Evolutionary conservation across 2,113 vertebrate species (phyloP).

Genomic region (Silurus asotus): DNA sequence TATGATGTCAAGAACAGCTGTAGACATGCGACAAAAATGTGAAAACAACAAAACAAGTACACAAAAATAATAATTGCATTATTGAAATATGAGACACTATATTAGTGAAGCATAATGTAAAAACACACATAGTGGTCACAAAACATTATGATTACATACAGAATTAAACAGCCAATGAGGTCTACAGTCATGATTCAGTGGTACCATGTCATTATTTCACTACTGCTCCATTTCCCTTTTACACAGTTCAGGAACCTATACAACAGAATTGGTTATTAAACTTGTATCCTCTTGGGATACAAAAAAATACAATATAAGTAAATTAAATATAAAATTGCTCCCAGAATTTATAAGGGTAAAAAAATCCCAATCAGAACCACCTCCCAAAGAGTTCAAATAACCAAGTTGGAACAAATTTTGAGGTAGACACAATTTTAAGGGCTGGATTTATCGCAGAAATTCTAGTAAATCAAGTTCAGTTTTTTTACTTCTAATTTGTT

Average conservation of each 20-base stretch:
- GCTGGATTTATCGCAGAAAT: constrained; percentile 25
- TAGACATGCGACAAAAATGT: constrained; percentile 50
- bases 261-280: background rate
- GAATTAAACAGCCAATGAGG: constrained; percentile 49
- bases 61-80: constrained; percentile 43
- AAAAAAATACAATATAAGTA: constrained; percentile 11
- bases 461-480: background rate
- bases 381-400: constrained; percentile 6
- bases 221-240: constrained; percentile 42
- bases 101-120: constrained; percentile 54
- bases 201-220: constrained; percentile 36
- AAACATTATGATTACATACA: constrained; percentile 51
- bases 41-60: constrained; percentile 30
- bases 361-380: background rate
- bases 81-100: constrained; percentile 50
- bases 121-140: constrained; percentile 66
- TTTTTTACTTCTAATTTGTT: background rate
- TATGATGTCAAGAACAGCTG: constrained; percentile 32
- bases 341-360: background rate
- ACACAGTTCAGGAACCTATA: constrained; percentile 42
- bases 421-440: constrained; percentile 36
- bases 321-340: constrained; percentile 7
- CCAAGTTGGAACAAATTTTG: constrained; percentile 33
- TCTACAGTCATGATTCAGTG: constrained; percentile 45
- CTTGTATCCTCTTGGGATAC: constrained; percentile 8